Conservation (phyloP, 2,113 vertebrate genomes). For the Stictonetta naevosa region DNA sequence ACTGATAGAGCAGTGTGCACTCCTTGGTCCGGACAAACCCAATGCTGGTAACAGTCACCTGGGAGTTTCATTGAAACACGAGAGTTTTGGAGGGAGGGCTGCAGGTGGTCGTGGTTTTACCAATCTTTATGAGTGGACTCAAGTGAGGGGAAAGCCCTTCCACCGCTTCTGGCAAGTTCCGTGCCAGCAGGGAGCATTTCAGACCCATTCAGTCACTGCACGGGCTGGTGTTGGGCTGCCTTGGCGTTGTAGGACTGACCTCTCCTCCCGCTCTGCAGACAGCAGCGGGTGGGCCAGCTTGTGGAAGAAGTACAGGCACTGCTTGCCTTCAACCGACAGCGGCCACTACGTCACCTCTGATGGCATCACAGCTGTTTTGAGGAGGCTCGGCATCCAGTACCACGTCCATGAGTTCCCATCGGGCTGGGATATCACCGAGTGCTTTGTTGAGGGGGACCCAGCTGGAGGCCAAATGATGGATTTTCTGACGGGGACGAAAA, state of each 20-base stretch:
- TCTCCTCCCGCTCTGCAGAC: neutral
- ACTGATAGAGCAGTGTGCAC: neutral
- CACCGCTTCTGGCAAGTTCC: neutral
- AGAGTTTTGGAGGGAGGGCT: neutral
- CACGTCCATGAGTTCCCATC: slow-evolving; percentile 66
- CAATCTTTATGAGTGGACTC: neutral
- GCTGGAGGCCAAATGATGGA: slow-evolving; percentile 81
- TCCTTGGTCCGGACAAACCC: neutral
- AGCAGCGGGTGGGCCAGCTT: slow-evolving; percentile 42
- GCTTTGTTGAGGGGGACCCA: slow-evolving; percentile 79
- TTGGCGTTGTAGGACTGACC: neutral
- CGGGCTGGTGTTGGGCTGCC: neutral
- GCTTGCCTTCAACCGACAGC: slow-evolving; percentile 52
- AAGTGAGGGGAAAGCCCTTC: neutral
- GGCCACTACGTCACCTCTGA: slow-evolving; percentile 77
- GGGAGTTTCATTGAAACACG: neutral
- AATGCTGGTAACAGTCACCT: fast-evolving
- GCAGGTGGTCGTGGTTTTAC: fast-evolving
- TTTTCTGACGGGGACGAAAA: slow-evolving; percentile 81
- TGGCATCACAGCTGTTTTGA: slow-evolving; percentile 76
- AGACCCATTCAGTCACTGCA: fast-evolving
- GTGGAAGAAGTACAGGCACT: slow-evolving; percentile 24
- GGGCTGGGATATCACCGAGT: slow-evolving; percentile 81
- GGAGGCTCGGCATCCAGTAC: slow-evolving; percentile 61
- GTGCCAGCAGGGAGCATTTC: fast-evolving